Conservation (phyloP, 2,113 vertebrate species). For the Oreamnos americanus region DNA sequence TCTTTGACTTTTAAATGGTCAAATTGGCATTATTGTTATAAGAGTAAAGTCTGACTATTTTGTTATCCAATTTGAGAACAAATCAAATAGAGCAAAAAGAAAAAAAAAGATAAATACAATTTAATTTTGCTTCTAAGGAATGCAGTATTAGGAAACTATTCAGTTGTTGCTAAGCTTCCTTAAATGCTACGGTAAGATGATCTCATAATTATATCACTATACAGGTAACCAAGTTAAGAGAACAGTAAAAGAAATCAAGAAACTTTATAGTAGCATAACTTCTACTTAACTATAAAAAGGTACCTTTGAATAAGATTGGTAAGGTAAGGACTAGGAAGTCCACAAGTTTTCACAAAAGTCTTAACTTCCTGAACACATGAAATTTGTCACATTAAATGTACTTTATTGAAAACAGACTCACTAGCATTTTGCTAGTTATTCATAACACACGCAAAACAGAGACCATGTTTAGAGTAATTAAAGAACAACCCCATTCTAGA, state of each 20-base stretch:
- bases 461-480: background rate
- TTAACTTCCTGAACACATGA: background rate
- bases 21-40: background rate
- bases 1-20: background rate
- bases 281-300: background rate
- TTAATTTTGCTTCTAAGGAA: conserved; percentile 18
- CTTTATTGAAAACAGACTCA: background rate
- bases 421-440: background rate
- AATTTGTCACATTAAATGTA: background rate
- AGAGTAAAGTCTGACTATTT: background rate
- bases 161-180: background rate
- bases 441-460: background rate
- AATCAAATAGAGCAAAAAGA: background rate
- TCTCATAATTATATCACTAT: background rate
- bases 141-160: background rate
- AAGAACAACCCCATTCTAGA: background rate
- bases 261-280: background rate
- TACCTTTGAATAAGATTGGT: background rate
- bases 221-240: background rate
- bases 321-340: background rate
- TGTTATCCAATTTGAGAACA: background rate
- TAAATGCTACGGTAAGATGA: background rate
- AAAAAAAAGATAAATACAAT: background rate
- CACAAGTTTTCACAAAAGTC: background rate
- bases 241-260: conserved; percentile 3